Evolutionary conservation across 2,888 invertebrate species (phyloP).

Genomic region (Lasioglossum villosulum): DNA sequence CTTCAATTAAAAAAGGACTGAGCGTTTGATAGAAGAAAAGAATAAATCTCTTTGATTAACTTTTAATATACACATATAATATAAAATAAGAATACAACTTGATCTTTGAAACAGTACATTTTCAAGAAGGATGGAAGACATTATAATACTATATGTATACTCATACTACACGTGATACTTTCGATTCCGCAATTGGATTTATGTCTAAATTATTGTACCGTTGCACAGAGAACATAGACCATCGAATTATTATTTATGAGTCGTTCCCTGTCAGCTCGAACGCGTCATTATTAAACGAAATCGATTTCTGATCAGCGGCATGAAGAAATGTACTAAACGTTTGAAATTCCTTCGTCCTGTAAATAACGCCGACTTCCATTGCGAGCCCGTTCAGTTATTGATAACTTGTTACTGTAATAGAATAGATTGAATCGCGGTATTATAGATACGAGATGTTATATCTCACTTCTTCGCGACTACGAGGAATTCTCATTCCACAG

Average conservation of each 20-base stretch:
- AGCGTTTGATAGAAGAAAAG: too few species aligned
- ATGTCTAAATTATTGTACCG: background rate
- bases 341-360: constrained; percentile 16
- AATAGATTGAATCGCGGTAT: constrained; percentile 23
- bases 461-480: constrained; percentile 9
- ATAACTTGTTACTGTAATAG: constrained; percentile 27
- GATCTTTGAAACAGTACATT: background rate
- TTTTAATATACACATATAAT: background rate
- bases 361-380: constrained; percentile 17
- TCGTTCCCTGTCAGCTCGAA: background rate
- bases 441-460: constrained; percentile 11
- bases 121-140: background rate
- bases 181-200: background rate
- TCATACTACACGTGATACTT: background rate
- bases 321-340: constrained; percentile 9
- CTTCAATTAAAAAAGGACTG: background rate
- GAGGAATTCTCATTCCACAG: constrained; percentile 4
- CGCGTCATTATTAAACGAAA: constrained; percentile 12
- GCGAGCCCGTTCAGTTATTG: constrained; percentile 16
- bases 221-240: background rate
- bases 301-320: constrained; percentile 18
- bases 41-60: background rate
- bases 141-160: background rate
- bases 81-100: background rate
- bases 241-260: constrained; percentile 20